Conservation (phyloP, 2,797 vertebrate species). For the Neosilurus hyrtlii region DNA sequence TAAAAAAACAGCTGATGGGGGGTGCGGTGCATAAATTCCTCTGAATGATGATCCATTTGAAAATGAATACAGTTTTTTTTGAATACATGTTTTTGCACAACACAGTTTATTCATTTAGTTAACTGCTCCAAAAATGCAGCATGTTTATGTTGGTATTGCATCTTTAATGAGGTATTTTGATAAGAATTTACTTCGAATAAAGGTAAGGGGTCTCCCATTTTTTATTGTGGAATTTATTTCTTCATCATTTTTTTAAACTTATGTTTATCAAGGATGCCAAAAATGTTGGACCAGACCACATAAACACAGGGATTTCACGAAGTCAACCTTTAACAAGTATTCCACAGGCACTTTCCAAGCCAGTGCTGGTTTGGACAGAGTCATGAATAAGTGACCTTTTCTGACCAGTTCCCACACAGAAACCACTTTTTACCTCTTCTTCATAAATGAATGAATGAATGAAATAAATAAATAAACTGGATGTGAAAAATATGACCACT, state of each 20-base stretch:
- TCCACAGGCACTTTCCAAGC: constrained; percentile 3
- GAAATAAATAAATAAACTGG: not conserved
- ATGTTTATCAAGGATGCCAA: not conserved
- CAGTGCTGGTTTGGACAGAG: constrained; percentile 3
- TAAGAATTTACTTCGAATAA: no score
- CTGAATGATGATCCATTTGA: no score
- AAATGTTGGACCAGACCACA: not conserved
- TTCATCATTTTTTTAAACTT: not conserved
- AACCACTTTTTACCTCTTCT: constrained; percentile 16
- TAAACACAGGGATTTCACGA: not conserved
- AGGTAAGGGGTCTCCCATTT: not conserved
- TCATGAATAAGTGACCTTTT: constrained; percentile 8
- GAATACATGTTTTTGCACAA: no score
- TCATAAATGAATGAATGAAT: not conserved
- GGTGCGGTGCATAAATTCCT: no score
- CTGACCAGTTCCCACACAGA: constrained; percentile 19
- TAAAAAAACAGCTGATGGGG: no score
- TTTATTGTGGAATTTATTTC: not conserved
- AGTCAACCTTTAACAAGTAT: constrained; percentile 10
- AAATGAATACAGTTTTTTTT: no score
- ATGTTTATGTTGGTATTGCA: not conserved
- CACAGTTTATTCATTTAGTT: no score
- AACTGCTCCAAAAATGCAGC: no score
- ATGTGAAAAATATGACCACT: constrained; percentile 21
- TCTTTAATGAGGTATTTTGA: not conserved